A percentile compares a stretch with the other conserved stretches of the same genome.
Evolutionary conservation across 2,888 invertebrate species (phyloP).

Genomic region (Epinotia brunnichana): DNA sequence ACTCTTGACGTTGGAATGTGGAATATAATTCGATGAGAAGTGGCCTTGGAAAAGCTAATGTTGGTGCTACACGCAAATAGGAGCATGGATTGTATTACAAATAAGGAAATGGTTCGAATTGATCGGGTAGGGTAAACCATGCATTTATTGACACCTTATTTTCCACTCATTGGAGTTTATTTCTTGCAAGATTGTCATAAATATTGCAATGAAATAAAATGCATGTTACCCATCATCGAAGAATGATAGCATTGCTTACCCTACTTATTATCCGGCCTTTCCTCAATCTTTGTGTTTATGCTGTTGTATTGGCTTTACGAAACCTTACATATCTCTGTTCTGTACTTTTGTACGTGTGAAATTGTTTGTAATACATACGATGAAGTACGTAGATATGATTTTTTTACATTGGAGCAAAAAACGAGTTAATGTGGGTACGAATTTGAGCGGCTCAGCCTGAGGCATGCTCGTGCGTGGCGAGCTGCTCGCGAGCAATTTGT

Average conservation of each 20-base stretch:
- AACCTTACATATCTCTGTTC: neutral
- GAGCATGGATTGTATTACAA: neutral
- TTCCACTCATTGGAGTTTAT: no score
- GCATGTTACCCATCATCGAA: no score
- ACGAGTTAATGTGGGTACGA: no score
- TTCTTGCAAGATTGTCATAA: neutral
- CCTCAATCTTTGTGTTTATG: neutral
- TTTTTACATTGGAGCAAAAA: slow-evolving; percentile 1
- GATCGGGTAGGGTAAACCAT: neutral
- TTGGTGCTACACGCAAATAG: slow-evolving; percentile 13
- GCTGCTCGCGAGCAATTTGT: no score
- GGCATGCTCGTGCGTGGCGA: no score
- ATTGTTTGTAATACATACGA: neutral
- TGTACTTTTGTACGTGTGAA: neutral
- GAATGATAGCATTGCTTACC: neutral
- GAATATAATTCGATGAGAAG: slow-evolving; percentile 2
- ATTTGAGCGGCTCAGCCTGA: no score
- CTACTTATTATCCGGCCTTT: neutral
- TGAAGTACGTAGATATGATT: neutral
- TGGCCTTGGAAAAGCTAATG: slow-evolving; percentile 9
- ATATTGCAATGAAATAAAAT: neutral
- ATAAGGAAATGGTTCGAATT: neutral
- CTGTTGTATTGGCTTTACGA: neutral
- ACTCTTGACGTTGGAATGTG: slow-evolving; percentile 3
- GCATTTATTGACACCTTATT: no score